Evolutionary conservation across 1,140 invertebrate genomes (phyloP).

Genomic region (Conopomorpha cramerella): DNA sequence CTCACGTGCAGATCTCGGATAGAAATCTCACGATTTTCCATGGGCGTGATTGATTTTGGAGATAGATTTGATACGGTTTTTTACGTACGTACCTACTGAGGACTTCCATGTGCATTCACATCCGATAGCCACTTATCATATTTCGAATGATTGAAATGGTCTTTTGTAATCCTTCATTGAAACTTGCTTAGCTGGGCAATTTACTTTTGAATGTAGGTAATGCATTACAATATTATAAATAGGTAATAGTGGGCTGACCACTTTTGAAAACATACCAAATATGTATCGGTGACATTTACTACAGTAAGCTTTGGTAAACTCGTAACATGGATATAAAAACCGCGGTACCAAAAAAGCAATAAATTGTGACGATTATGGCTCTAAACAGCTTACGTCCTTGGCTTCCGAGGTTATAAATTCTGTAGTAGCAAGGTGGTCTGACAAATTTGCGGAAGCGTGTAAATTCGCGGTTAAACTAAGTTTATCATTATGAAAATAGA

Average conservation of each 20-base stretch:
- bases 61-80: slow-evolving; percentile 35
- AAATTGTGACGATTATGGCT: slow-evolving; percentile 52
- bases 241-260: too few species aligned
- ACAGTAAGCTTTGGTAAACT: neutral
- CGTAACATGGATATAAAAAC: slow-evolving; percentile 10
- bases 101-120: neutral
- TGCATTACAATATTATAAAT: too few species aligned
- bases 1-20: slow-evolving; percentile 55
- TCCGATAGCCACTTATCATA: neutral
- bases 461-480: slow-evolving; percentile 33
- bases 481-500: neutral
- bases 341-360: slow-evolving; percentile 39
- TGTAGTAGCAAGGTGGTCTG: slow-evolving; percentile 49
- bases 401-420: slow-evolving; percentile 44
- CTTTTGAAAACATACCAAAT: neutral
- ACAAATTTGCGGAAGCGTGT: slow-evolving; percentile 45
- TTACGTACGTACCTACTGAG: too few species aligned
- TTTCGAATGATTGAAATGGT: too few species aligned
- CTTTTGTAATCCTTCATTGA: too few species aligned
- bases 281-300: neutral
- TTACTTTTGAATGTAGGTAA: too few species aligned
- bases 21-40: slow-evolving; percentile 34
- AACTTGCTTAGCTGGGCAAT: too few species aligned
- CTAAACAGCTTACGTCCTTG: slow-evolving; percentile 42
- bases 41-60: slow-evolving; percentile 55